Percentiles rank a stretch among this genome's conserved stretches.
Conservation (phyloP, 2,888 invertebrate genomes). For the Agrotis clavis region DNA sequence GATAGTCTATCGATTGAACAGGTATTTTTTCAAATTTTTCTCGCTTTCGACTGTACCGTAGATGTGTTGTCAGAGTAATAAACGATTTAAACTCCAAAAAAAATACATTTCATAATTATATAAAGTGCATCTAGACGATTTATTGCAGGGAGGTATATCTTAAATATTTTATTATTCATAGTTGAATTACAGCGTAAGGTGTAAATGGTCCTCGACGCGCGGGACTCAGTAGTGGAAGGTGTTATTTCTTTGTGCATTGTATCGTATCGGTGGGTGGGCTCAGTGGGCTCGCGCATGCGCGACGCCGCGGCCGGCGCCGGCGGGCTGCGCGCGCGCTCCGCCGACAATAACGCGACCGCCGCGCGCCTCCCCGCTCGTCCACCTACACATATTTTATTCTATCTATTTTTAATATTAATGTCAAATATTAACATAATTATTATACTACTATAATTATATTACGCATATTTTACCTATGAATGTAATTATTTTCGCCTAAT, state of each 20-base stretch:
- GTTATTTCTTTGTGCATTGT: slow-evolving; percentile 71
- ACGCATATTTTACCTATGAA: slow-evolving; percentile 90
- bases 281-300: slow-evolving; percentile 46
- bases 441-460: slow-evolving; percentile 87
- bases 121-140: slow-evolving; percentile 88
- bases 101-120: slow-evolving; percentile 88
- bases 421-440: slow-evolving; percentile 91
- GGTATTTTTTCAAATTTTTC: slow-evolving; percentile 91
- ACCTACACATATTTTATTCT: slow-evolving; percentile 90
- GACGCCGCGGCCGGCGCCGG: slow-evolving; percentile 42
- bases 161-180: slow-evolving; percentile 90
- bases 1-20: slow-evolving; percentile 90
- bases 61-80: slow-evolving; percentile 90
- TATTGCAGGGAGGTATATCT: slow-evolving; percentile 89
- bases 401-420: slow-evolving; percentile 91
- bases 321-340: slow-evolving; percentile 65
- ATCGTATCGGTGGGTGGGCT: slow-evolving; percentile 65
- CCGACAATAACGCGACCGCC: slow-evolving; percentile 82
- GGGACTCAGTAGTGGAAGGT: slow-evolving; percentile 81
- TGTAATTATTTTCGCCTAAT: slow-evolving; percentile 91
- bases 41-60: slow-evolving; percentile 91
- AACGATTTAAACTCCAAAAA: slow-evolving; percentile 88
- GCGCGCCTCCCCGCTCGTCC: slow-evolving; percentile 88
- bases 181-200: slow-evolving; percentile 88
- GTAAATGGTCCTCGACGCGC: slow-evolving; percentile 83